These are phyloP conservation scores for Prietella phreatophila DNA, from an alignment of 2,113 vertebrate species.

Conservation along the genomic window DNA sequence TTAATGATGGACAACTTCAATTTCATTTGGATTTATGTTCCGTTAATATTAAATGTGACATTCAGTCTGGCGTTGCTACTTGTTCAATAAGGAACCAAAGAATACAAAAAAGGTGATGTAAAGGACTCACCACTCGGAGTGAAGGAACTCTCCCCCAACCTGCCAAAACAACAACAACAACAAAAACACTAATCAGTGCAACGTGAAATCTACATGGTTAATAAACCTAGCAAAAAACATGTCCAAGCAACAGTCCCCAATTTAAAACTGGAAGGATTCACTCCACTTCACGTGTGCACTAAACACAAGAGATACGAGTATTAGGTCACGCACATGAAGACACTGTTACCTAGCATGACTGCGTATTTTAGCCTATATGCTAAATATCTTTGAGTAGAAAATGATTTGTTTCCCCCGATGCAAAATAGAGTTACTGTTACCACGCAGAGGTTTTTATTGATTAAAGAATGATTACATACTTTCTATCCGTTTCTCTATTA, in stretches of 20 bases:
- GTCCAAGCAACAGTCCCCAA: not conserved
- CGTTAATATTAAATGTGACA: no score
- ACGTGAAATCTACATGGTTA: not conserved
- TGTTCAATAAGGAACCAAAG: no score
- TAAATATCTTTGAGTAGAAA: not conserved
- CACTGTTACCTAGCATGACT: not conserved
- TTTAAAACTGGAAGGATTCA: not conserved
- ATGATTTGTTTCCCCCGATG: not conserved
- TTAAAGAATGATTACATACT: not conserved
- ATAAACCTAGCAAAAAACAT: not conserved
- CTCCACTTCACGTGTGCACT: not conserved
- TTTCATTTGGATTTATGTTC: no score
- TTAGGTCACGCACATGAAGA: not conserved
- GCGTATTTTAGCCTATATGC: not conserved
- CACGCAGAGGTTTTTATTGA: not conserved
- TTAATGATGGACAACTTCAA: no score
- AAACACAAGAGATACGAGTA: not conserved
- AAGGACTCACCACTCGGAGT: conserved; percentile 82
- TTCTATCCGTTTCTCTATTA: not conserved
- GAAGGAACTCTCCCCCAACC: conserved; percentile 84
- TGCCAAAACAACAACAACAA: conserved; percentile 51
- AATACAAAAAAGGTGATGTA: not conserved
- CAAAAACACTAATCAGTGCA: not conserved
- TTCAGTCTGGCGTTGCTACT: not conserved
- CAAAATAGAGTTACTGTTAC: not conserved